Conservation (phyloP, 1,140 invertebrate species). For the Nautilus pompilius region DNA sequence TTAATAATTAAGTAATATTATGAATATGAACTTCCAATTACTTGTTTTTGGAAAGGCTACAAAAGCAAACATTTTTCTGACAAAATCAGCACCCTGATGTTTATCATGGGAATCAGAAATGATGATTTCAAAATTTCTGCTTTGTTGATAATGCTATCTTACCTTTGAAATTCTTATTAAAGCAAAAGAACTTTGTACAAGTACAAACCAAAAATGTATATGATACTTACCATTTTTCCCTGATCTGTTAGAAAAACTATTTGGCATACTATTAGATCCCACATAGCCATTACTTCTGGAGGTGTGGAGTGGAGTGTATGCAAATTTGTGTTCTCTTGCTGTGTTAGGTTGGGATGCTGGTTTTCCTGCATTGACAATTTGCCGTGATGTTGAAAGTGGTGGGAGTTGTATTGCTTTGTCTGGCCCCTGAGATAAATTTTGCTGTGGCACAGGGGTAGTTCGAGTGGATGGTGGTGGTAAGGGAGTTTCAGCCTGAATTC, state of each 20-base stretch:
- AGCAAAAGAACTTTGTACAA: neutral
- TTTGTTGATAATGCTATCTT: neutral
- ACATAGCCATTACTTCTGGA: neutral
- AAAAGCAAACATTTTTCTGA: neutral
- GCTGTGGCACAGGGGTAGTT: slow-evolving; percentile 27
- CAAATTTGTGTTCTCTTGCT: neutral
- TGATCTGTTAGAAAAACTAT: neutral
- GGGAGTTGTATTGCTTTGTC: slow-evolving; percentile 19
- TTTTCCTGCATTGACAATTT: slow-evolving; percentile 22
- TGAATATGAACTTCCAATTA: too few relatives aligned
- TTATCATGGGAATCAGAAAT: neutral
- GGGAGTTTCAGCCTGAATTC: slow-evolving; percentile 41
- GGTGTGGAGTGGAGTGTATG: neutral
- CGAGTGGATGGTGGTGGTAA: slow-evolving; percentile 25
- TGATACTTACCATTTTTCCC: neutral
- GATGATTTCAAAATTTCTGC: neutral
- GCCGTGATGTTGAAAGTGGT: slow-evolving; percentile 19
- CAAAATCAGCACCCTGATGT: neutral
- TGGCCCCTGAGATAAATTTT: slow-evolving; percentile 2
- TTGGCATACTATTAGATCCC: neutral
- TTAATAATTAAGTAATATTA: too few relatives aligned
- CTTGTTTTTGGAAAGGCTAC: neutral
- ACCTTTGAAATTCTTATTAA: neutral
- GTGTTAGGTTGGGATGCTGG: slow-evolving; percentile 9
- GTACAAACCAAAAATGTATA: neutral